These are phyloP conservation scores for Pseudomugil tenellus DNA, from an alignment of 2,797 vertebrate genomes.

Conservation along the genomic window DNA sequence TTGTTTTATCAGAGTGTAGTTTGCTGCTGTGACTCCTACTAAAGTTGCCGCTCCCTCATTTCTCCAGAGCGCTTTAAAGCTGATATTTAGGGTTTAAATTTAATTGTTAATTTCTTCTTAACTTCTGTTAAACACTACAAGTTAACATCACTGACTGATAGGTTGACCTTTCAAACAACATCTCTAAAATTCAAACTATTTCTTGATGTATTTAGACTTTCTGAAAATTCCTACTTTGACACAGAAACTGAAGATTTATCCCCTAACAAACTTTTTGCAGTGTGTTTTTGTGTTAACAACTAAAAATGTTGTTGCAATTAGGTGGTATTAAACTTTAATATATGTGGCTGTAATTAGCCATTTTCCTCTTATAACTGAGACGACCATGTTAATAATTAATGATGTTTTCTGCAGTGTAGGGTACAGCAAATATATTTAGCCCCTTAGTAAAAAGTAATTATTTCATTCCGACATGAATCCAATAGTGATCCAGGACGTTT, in stretches of 20 bases:
- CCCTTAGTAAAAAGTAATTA: background rate
- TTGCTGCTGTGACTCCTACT: no score
- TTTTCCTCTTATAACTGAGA: background rate
- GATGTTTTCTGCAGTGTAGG: background rate
- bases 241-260: background rate
- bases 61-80: no score
- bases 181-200: background rate
- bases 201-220: background rate
- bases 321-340: background rate
- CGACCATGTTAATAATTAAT: constrained; percentile 11
- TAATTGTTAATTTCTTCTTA: background rate
- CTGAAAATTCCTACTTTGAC: background rate
- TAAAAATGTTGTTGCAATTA: background rate
- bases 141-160: background rate
- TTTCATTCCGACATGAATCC: background rate
- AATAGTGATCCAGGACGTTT: background rate
- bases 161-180: background rate
- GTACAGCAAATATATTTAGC: background rate
- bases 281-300: background rate
- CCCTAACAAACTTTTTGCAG: background rate
- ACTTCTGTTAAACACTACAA: background rate
- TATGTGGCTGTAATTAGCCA: background rate
- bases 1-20: no score
- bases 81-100: background rate
- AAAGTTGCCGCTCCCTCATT: no score